Evolutionary conservation across 1,140 invertebrate species (phyloP), one percentile per base, ranked within the genome.

Genomic region (Cydia amplana): DNA sequence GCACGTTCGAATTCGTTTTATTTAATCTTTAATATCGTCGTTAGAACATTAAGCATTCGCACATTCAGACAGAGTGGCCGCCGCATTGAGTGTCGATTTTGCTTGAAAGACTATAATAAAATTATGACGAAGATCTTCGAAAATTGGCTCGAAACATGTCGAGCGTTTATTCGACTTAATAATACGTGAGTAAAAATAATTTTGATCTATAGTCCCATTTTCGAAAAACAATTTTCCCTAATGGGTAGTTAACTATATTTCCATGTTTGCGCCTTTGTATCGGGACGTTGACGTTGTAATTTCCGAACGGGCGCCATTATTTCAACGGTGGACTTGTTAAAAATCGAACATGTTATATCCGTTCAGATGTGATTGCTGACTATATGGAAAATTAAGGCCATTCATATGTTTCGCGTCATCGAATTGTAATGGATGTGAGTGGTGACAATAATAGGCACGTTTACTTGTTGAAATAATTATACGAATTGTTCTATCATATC

Each of bases 341-440:
- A 60, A 60, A 60, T 60, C 20, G 55, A 60, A 60, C n/a, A 23
- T 60, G 55, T 60, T 60, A 60, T 60, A 23, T 60, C 55, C 55
- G 55, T 60, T 60, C 55, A 20, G 55, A 60, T 60, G 7, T 60
- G 55, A 60, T n/a, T 60, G 20, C 55, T 60, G 55, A 60, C 55
- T 18, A 60, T 60, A 60, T 60, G 20, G 55, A 60, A 60, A 60
- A 60, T 60, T 60, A 60, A 60, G 20, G 55, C 55, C 55, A 0
- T 60, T 20, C 9, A 60, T 1, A 23, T 23, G 4, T 55, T n/a
- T 0, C 1, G 10, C 20, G 55, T 60, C 55, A 60, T 23, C 55
- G 10, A 60, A 60, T 60, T 20, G 18, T 60, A 23, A 23, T 60
- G 16, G n/a, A 51, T 51, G 49, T 18, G n/a, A 51, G n/a, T 51